phyloP scores from a whole-genome alignment of 2,797 vertebrate species.

The Rhynchotus rufescens region DNA sequence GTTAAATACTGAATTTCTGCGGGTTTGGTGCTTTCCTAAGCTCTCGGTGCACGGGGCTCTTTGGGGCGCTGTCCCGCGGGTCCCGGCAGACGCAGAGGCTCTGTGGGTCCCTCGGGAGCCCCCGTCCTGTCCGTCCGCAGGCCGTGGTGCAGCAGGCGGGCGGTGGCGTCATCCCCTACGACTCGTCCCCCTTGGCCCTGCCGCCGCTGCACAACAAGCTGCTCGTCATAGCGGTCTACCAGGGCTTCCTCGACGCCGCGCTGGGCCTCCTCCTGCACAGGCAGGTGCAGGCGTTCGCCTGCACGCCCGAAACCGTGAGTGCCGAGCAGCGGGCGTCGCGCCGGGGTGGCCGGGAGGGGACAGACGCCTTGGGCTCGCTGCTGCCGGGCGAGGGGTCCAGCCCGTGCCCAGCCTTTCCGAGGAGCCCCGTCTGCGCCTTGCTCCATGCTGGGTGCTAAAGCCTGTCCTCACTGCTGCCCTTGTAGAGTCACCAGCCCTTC shows the following conservation, averaged over 20 bases:
- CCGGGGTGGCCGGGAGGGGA: accelerated
- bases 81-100: accelerated
- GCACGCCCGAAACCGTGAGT: background rate
- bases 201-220: background rate
- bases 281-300: background rate
- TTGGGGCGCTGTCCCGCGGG: accelerated
- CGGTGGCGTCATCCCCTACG: constrained; percentile 40
- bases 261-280: background rate
- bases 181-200: background rate
- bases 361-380: accelerated
- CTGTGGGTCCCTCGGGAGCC: accelerated
- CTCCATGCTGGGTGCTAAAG: accelerated
- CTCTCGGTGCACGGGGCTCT: background rate
- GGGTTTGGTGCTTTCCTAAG: accelerated
- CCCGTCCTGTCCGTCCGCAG: background rate
- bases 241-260: background rate
- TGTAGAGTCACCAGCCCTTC: background rate
- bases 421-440: background rate
- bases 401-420: background rate
- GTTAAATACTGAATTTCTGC: accelerated
- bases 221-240: background rate
- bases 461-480: background rate
- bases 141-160: background rate
- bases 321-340: accelerated
- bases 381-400: background rate